phyloP scores from a whole-genome alignment of 2,113 vertebrate species.

The Mirounga angustirostris region DNA sequence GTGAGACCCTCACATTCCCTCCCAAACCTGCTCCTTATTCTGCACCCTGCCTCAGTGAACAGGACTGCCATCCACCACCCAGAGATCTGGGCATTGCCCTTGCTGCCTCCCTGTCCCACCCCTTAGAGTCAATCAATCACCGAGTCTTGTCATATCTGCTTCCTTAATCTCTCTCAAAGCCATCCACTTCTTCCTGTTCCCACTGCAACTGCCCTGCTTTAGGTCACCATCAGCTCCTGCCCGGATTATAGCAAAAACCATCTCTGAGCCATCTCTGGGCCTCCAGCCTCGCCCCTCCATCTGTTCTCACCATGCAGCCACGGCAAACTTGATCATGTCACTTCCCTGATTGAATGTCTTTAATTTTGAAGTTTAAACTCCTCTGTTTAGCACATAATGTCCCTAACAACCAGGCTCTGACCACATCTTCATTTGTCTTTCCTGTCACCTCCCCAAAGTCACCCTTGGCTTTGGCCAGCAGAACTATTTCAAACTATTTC shows the following conservation, averaged over 20 bases:
- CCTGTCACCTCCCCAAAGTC: background rate
- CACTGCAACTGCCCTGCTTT: background rate
- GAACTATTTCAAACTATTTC: background rate
- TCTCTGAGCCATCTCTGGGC: background rate
- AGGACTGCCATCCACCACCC: background rate
- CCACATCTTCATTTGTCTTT: background rate
- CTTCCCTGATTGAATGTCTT: constrained; percentile 7
- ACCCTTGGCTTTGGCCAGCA: background rate
- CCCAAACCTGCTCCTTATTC: background rate
- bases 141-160: background rate
- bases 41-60: background rate
- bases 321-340: background rate
- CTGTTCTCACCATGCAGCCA: constrained; percentile 12
- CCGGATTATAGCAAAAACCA: background rate
- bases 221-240: background rate
- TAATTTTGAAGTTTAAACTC: constrained; percentile 48
- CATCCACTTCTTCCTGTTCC: background rate
- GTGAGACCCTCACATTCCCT: background rate
- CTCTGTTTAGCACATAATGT: background rate
- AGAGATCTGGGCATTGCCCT: background rate
- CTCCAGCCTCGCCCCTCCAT: background rate
- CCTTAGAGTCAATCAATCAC: background rate
- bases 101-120: background rate
- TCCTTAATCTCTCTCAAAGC: background rate
- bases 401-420: background rate